These are phyloP conservation scores for Telenomus remus DNA, from an alignment of 1,140 invertebrate genomes.

Conservation along the genomic window DNA sequence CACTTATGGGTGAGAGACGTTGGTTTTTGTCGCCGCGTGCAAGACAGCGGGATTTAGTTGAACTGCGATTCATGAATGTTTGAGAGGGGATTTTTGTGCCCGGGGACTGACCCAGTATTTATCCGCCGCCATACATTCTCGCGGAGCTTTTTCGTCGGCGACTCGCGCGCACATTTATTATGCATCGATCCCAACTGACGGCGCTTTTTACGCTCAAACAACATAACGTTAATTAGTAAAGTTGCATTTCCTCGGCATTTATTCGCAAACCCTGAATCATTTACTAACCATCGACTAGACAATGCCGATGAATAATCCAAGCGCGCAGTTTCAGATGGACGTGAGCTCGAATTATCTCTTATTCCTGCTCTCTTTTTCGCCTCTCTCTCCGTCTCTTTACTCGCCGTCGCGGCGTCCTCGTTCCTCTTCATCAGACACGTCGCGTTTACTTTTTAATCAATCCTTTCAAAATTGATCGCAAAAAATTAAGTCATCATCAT, in stretches of 20 bases:
- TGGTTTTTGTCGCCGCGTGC: slow-evolving; percentile 1
- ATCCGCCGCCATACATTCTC: slow-evolving; percentile 13
- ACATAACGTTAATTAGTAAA: slow-evolving; percentile 43
- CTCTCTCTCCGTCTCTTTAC: neutral
- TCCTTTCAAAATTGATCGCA: too few relatives aligned
- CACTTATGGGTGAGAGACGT: slow-evolving; percentile 11
- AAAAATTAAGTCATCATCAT: too few relatives aligned
- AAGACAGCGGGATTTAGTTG: slow-evolving; percentile 11
- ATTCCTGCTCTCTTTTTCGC: neutral
- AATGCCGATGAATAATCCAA: slow-evolving; percentile 29
- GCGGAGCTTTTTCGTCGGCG: too few relatives aligned
- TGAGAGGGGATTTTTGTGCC: slow-evolving; percentile 26
- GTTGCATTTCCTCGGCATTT: slow-evolving; percentile 3
- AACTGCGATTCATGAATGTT: slow-evolving; percentile 28
- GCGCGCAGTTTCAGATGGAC: neutral
- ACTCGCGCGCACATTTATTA: slow-evolving; percentile 18
- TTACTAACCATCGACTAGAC: slow-evolving; percentile 42
- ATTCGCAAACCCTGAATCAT: slow-evolving; percentile 12
- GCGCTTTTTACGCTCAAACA: slow-evolving; percentile 1
- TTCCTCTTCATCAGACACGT: too few relatives aligned
- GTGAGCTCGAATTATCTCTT: too few relatives aligned
- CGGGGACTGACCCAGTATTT: slow-evolving; percentile 18
- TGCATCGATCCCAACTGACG: slow-evolving; percentile 14
- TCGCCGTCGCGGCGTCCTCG: too few relatives aligned
- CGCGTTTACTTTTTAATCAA: too few relatives aligned